Conservation (phyloP, 2,888 invertebrate species). For the Stenotaenia linearis region DNA sequence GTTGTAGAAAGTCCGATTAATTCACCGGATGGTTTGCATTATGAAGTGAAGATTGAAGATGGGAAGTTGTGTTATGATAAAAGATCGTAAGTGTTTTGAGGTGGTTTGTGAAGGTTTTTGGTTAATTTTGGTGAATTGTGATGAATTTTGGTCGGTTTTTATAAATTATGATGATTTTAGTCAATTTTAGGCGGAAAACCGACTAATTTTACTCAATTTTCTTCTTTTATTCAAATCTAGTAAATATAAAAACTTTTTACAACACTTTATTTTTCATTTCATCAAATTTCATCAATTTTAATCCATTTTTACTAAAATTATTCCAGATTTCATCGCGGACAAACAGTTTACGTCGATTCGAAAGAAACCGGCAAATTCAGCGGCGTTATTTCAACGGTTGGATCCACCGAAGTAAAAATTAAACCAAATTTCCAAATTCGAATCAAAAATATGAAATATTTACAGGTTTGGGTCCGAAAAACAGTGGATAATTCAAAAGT, state of each 20-base stretch:
- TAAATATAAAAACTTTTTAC: too few relatives aligned
- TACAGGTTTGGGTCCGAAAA: slow-evolving; percentile 84
- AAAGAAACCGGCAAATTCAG: slow-evolving; percentile 77
- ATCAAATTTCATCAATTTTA: too few relatives aligned
- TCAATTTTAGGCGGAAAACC: too few relatives aligned
- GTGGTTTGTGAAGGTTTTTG: slow-evolving; percentile 30
- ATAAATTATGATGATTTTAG: too few relatives aligned
- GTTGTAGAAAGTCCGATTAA: slow-evolving; percentile 1
- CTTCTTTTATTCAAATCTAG: too few relatives aligned
- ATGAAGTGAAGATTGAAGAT: slow-evolving; percentile 85
- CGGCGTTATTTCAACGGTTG: slow-evolving; percentile 84
- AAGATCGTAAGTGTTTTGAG: slow-evolving; percentile 60
- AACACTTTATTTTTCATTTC: too few relatives aligned
- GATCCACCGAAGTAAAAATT: slow-evolving; percentile 69
- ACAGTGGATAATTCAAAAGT: slow-evolving; percentile 69
- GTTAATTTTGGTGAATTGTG: slow-evolving; percentile 35
- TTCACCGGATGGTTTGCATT: neutral
- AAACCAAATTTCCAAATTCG: neutral
- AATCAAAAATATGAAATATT: too few relatives aligned
- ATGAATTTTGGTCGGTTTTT: too few relatives aligned
- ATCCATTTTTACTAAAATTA: too few relatives aligned
- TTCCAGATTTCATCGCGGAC: slow-evolving; percentile 77
- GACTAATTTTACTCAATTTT: too few relatives aligned
- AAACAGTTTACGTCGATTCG: slow-evolving; percentile 85
- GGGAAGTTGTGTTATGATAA: slow-evolving; percentile 89